Conservation (phyloP, 2,888 invertebrate species). For the Oscheius sp. region DNA sequence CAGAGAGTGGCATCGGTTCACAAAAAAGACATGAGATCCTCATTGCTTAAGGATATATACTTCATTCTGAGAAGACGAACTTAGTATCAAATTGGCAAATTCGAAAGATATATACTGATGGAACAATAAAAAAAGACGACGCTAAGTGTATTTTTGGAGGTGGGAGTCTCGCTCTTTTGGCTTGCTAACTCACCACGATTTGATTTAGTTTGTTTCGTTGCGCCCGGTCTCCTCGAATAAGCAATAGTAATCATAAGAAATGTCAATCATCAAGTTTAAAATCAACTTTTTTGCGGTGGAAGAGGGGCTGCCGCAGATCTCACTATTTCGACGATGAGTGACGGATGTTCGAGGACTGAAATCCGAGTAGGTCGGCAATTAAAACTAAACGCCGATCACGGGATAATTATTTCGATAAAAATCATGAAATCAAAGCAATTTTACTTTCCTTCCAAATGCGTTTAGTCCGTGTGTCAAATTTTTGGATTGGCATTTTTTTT, state of each 20-base stretch:
- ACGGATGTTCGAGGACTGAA: slow-evolving; percentile 28
- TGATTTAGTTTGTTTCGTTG: slow-evolving; percentile 20
- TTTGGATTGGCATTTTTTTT: too few relatives aligned
- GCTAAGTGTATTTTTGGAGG: slow-evolving; percentile 14
- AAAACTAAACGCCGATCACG: slow-evolving; percentile 20
- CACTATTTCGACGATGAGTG: slow-evolving; percentile 27
- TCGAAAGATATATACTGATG: too few relatives aligned
- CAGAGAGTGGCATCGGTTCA: too few relatives aligned
- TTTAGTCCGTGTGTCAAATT: too few relatives aligned
- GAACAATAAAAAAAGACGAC: too few relatives aligned
- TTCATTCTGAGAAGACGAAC: too few relatives aligned
- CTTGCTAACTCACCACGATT: slow-evolving; percentile 10
- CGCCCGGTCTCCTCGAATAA: background rate
- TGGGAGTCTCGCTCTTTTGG: slow-evolving; percentile 8
- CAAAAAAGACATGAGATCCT: too few relatives aligned
- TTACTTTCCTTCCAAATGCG: too few relatives aligned
- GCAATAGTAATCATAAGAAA: background rate
- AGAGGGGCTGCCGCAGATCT: background rate
- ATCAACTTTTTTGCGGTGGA: slow-evolving; percentile 2
- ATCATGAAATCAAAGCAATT: too few relatives aligned
- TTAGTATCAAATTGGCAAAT: too few relatives aligned
- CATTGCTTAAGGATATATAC: too few relatives aligned
- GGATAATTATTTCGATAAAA: background rate
- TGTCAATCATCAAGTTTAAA: background rate
- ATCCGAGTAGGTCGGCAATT: slow-evolving; percentile 25